Evolutionary conservation across 2,888 invertebrate species (phyloP), one percentile per base, ranked within the genome.

Genomic region (Phragmatobia fuliginosa): DNA sequence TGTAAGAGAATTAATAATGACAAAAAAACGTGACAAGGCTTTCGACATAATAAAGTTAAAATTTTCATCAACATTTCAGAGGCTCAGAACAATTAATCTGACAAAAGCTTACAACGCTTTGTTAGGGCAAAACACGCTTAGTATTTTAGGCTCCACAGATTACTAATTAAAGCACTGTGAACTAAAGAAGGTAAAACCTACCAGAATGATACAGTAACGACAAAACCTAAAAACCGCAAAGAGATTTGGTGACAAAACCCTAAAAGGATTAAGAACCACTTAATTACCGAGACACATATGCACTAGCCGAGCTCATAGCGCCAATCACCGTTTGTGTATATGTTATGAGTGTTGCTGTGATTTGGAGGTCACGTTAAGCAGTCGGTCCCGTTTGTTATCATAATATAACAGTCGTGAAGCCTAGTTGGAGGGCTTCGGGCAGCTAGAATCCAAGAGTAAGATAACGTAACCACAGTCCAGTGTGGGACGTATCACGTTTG

Each of bases 1-100:
- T 66, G 67, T 64, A 64, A 62, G 75, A 81, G 77, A 79, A 72
- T 77, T 77, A 77, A 77, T 81, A 82, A 80, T 74, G 76, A 66
- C 68, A 80, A 79, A 75, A 66, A 71, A 31, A 45, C 32, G 33
- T 31, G n/a, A 63, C 8, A 32, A 38, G 25, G 60, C 45, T 67
- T 33, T 14, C 49, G 32, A 66, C 66, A 70, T 52, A 64, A 73
- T 66, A 21, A 66, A 70, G 62, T 62, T 33, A 62, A 66, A 66
- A 68, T 65, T 62, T 71, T 66, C 41, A 41, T 67, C 61, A 36
- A 36, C 59, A 38, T 66, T 70, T 62, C 66, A 33, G 33, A 32
- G 62, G 67, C 65, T 70, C 18, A 31, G 16, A 66, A 60, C 72
- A 67, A 69, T 68, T 71, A 60, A 66, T 69, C 61, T 62, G 71